Percentiles rank a stretch among this genome's conserved stretches.
Evolutionary conservation across 1,140 invertebrate species (phyloP).

Genomic region (Adoxophyes honmai): DNA sequence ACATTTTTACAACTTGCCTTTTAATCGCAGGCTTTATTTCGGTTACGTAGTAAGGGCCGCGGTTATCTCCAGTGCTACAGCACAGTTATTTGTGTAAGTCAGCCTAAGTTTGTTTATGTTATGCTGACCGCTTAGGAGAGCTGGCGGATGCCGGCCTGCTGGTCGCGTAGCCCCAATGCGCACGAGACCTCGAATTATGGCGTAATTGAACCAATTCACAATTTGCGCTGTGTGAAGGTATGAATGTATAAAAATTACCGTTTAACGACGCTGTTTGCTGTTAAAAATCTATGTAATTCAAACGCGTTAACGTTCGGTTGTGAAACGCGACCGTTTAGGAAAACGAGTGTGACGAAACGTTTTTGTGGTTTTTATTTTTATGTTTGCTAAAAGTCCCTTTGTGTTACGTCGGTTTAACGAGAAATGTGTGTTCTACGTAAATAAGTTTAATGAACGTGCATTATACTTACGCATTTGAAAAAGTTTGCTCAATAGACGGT

Average conservation of each 20-base stretch:
- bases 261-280: neutral
- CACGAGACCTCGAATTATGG: constrained; percentile 20
- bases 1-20: no score
- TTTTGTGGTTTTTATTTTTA: no score
- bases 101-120: neutral
- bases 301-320: neutral
- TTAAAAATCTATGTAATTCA: neutral
- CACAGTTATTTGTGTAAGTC: neutral
- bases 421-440: no score
- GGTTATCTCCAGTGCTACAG: constrained; percentile 29
- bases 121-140: neutral
- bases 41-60: constrained; percentile 28
- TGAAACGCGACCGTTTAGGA: neutral
- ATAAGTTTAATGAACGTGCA: no score
- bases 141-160: neutral
- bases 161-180: constrained; percentile 16
- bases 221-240: neutral
- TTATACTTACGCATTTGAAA: no score
- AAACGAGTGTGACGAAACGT: no score
- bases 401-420: no score
- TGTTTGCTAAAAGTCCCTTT: no score
- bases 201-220: constrained; percentile 17
- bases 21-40: no score
- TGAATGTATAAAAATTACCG: neutral
- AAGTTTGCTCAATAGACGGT: no score